Conservation (phyloP, 2,797 vertebrate species). For the Poliocrania exsul region DNA sequence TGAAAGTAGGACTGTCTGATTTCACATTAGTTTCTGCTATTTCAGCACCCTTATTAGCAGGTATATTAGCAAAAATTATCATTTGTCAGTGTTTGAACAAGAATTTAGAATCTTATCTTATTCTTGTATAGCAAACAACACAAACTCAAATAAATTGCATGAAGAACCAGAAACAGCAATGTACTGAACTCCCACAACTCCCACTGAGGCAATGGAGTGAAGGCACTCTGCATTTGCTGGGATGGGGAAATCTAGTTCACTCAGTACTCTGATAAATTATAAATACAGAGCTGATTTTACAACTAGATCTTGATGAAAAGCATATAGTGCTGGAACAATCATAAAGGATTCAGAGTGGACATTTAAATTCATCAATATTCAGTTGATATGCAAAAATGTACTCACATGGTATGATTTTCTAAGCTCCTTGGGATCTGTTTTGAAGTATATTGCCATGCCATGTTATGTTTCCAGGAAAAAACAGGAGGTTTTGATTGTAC, state of each 20-base stretch:
- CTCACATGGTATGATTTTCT: neutral
- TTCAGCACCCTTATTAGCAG: neutral
- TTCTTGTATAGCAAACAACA: neutral
- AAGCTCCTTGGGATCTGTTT: neutral
- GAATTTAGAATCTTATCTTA: neutral
- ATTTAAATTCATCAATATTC: neutral
- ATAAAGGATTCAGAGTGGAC: neutral
- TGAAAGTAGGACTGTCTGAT: conserved; percentile 38
- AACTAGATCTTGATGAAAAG: neutral
- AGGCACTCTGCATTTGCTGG: neutral
- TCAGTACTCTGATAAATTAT: conserved; percentile 50
- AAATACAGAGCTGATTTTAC: conserved; percentile 28
- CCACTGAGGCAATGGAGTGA: conserved; percentile 16
- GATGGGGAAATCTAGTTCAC: conserved; percentile 49
- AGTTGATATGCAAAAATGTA: neutral
- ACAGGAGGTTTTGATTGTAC: neutral
- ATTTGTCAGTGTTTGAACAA: conserved; percentile 9
- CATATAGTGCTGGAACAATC: neutral
- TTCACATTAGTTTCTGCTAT: conserved; percentile 10
- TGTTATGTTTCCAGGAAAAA: neutral
- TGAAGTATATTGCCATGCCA: neutral
- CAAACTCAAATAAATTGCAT: neutral
- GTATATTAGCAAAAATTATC: conserved; percentile 18
- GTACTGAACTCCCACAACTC: conserved; percentile 29
- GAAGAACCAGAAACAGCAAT: neutral